Evolutionary conservation across 2,113 vertebrate genomes (phyloP).

Genomic region (Asarcornis scutulata): DNA sequence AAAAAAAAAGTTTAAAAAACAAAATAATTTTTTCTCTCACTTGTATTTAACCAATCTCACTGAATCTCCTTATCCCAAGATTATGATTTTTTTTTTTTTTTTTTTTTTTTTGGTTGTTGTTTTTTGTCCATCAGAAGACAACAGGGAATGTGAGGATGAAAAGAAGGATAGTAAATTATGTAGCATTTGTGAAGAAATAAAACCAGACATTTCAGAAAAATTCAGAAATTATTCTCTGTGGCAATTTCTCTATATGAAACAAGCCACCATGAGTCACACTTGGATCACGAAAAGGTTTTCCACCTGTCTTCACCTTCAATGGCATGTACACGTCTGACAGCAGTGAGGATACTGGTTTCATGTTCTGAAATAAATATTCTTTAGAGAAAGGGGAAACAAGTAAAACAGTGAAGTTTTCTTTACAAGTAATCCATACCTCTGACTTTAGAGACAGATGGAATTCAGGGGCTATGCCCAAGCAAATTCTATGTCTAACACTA

Average conservation of each 20-base stretch:
- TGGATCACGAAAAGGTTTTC: not conserved
- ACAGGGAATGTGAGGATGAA: not conserved
- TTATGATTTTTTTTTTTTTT: too few species aligned
- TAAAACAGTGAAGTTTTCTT: not conserved
- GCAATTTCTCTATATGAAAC: not conserved
- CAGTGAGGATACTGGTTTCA: not conserved
- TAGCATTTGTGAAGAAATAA: not conserved
- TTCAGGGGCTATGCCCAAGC: not conserved
- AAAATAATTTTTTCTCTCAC: not conserved
- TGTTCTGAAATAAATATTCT: not conserved
- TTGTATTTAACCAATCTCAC: not conserved
- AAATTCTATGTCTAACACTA: not conserved
- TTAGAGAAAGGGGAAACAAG: not conserved
- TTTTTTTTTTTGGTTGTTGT: too few species aligned
- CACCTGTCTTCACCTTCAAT: not conserved
- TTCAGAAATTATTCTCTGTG: rapidly evolving
- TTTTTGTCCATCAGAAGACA: not conserved
- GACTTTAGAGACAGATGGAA: not conserved
- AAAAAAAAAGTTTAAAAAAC: not conserved
- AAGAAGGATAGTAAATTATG: not conserved
- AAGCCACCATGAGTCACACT: not conserved
- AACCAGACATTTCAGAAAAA: not conserved
- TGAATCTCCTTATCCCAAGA: not conserved
- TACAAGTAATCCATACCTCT: not conserved
- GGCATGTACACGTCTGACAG: not conserved